These are phyloP conservation scores for Toxotes lorentzi DNA, from an alignment of 2,797 vertebrate species.

Conservation along the genomic window DNA sequence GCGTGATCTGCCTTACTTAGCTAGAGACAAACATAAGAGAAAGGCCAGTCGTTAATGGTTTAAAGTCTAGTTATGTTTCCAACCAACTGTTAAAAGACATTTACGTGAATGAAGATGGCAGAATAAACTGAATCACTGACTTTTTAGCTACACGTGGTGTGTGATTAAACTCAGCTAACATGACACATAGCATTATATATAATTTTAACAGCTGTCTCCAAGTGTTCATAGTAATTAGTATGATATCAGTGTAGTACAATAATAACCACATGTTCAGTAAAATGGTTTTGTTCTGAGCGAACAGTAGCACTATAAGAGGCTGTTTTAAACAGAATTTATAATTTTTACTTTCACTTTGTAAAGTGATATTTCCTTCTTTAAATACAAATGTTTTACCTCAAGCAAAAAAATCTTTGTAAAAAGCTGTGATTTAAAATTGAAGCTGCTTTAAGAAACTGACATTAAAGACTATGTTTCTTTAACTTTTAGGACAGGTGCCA, in stretches of 20 bases:
- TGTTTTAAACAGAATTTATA: not conserved
- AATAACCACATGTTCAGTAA: not conserved
- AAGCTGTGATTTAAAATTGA: not conserved
- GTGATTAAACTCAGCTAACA: not conserved
- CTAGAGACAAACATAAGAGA: not conserved
- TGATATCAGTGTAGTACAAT: not conserved
- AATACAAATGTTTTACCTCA: not conserved
- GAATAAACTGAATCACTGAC: not conserved
- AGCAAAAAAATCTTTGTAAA: slow-evolving; percentile 4
- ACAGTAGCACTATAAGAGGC: not conserved
- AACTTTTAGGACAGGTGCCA: slow-evolving; percentile 17
- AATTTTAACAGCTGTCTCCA: not conserved
- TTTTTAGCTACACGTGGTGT: not conserved
- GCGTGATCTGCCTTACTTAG: not conserved
- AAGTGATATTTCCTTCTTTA: not conserved
- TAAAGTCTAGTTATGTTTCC: not conserved
- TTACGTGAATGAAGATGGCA: not conserved
- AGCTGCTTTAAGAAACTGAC: slow-evolving; percentile 8
- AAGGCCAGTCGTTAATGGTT: not conserved
- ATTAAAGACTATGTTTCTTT: slow-evolving; percentile 6
- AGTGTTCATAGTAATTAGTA: not conserved
- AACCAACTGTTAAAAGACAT: not conserved
- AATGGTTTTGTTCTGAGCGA: not conserved
- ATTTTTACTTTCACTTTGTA: not conserved
- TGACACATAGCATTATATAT: too few species aligned